phyloP scores from a whole-genome alignment of 1,140 invertebrate genomes.

The Zaprionus kolodkinae region DNA sequence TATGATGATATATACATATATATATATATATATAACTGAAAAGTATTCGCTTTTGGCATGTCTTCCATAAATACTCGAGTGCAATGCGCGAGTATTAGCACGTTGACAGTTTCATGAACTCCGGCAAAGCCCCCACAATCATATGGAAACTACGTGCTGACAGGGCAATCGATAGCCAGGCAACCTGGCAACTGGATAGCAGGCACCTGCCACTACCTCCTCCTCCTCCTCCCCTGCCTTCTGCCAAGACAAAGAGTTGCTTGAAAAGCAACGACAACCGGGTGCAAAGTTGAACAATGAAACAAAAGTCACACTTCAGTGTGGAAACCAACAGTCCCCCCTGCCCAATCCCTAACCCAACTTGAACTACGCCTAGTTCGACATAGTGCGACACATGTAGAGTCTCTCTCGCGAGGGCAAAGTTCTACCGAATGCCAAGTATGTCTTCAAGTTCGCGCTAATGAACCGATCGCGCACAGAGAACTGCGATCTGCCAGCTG shows the following conservation, averaged over 20 bases:
- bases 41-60: conserved; percentile 1
- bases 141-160: conserved; percentile 61
- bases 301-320: conserved; percentile 53
- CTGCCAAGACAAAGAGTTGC: conserved; percentile 4
- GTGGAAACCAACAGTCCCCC: conserved; percentile 48
- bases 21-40: neutral
- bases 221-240: neutral
- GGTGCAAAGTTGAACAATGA: conserved; percentile 62
- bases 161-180: conserved; percentile 19
- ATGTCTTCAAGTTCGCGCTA: conserved; percentile 47
- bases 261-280: neutral
- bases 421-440: conserved; percentile 17
- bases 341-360: neutral
- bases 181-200: neutral
- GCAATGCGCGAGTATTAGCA: conserved; percentile 43
- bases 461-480: conserved; percentile 43
- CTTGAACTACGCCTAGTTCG: conserved; percentile 32
- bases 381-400: conserved; percentile 2
- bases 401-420: neutral
- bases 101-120: conserved; percentile 57
- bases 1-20: conserved; percentile 1
- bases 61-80: conserved; percentile 31
- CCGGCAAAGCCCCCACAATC: conserved; percentile 25
- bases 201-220: neutral
- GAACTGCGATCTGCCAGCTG: neutral